phyloP scores from a whole-genome alignment of 2,888 invertebrate genomes.

The Acrobasis consociella region DNA sequence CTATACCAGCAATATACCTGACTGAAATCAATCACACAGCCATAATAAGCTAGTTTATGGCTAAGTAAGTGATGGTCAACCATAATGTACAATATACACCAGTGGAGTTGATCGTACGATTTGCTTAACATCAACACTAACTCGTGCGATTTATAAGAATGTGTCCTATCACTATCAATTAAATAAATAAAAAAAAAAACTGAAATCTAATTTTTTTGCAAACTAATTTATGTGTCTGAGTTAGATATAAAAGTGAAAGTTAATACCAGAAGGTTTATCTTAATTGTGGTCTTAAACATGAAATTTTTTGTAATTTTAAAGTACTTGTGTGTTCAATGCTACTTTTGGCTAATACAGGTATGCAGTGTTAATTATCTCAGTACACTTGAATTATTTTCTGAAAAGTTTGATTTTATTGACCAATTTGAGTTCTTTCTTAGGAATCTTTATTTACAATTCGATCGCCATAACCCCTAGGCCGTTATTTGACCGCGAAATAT shows the following conservation, averaged over 20 bases:
- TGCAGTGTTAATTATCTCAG: constrained; percentile 29
- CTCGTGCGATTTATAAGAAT: neutral
- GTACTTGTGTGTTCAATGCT: constrained; percentile 34
- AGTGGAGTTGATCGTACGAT: too few relatives aligned
- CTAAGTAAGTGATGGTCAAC: too few relatives aligned
- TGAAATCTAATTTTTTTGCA: constrained; percentile 32
- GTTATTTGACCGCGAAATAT: too few relatives aligned
- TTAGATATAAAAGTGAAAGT: constrained; percentile 19
- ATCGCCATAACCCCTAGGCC: constrained; percentile 9
- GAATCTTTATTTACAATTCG: neutral
- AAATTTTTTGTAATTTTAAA: neutral
- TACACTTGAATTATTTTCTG: constrained; percentile 45
- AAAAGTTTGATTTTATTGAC: constrained; percentile 30
- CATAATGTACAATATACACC: too few relatives aligned
- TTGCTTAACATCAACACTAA: too few relatives aligned
- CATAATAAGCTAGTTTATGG: too few relatives aligned
- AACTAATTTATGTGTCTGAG: constrained; percentile 44
- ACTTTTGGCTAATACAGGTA: constrained; percentile 37
- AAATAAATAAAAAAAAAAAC: neutral
- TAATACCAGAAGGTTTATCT: neutral
- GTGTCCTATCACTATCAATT: constrained; percentile 7
- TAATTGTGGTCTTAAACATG: neutral
- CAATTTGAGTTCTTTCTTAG: neutral
- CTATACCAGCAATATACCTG: too few relatives aligned
- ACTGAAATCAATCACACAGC: too few relatives aligned